Percentiles rank a stretch among this genome's conserved stretches.
phyloP scores from a whole-genome alignment of 2,888 invertebrate species.

The Hydraecia micacea region DNA sequence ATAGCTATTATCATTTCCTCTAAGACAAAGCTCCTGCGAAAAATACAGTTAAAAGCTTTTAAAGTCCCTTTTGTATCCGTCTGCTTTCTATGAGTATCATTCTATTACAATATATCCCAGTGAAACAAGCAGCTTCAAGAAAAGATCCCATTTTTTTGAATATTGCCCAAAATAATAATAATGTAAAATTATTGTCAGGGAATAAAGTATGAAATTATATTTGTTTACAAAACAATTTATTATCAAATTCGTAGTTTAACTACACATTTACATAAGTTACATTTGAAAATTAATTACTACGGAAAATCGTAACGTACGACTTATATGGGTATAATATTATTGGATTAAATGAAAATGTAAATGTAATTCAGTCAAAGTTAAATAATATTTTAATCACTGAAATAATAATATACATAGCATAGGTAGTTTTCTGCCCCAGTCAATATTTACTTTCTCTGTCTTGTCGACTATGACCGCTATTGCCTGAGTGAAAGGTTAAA shows the following conservation, averaged over 20 bases:
- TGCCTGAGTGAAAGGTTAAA: background rate
- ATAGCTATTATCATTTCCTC: constrained; percentile 2
- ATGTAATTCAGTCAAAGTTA: constrained; percentile 17
- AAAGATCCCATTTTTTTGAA: background rate
- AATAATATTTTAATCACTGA: constrained; percentile 3
- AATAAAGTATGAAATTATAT: constrained; percentile 24
- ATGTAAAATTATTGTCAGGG: background rate
- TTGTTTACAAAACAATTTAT: constrained; percentile 38
- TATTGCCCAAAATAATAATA: background rate
- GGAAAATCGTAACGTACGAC: constrained; percentile 16
- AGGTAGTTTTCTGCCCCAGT: constrained; percentile 11
- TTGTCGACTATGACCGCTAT: background rate
- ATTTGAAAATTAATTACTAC: constrained; percentile 5
- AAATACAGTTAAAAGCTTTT: background rate
- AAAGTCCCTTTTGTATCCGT: background rate
- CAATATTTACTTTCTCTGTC: constrained; percentile 2
- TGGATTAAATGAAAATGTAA: constrained; percentile 14
- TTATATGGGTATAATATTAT: constrained; percentile 11
- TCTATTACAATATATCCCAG: constrained; percentile 3
- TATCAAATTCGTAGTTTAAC: constrained; percentile 57
- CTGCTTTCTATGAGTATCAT: background rate
- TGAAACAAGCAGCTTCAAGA: background rate
- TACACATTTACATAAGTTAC: constrained; percentile 42
- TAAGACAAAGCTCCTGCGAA: background rate
- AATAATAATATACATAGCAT: background rate